phyloP scores from a whole-genome alignment of 2,113 vertebrate genomes.

The Nothobranchius kuhntae region DNA sequence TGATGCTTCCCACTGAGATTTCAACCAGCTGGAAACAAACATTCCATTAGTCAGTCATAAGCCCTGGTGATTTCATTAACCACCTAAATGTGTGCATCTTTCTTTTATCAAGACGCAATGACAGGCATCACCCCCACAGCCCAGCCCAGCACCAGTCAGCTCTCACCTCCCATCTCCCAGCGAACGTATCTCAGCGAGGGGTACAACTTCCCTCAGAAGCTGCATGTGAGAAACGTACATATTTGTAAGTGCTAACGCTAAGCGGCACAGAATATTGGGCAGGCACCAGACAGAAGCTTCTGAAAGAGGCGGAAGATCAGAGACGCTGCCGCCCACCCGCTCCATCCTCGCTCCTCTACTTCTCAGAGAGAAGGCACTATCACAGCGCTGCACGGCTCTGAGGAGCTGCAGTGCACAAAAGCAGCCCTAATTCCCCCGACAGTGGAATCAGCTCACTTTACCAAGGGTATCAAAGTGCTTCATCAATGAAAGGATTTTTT shows the following conservation, averaged over 20 bases:
- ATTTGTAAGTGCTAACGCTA: slow-evolving; percentile 74
- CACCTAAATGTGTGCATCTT: slow-evolving; percentile 25
- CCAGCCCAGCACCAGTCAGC: slow-evolving; percentile 60
- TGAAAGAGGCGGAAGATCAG: slow-evolving; percentile 69
- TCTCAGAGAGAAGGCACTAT: slow-evolving; percentile 53
- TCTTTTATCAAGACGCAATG: slow-evolving; percentile 31
- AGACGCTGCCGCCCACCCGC: slow-evolving; percentile 48
- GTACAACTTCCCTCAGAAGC: slow-evolving; percentile 52
- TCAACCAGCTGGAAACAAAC: slow-evolving; percentile 56
- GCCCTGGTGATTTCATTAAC: slow-evolving; percentile 49
- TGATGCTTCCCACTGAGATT: slow-evolving; percentile 51
- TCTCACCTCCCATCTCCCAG: slow-evolving; percentile 60
- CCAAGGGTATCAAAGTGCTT: slow-evolving; percentile 65
- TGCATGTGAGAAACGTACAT: slow-evolving; percentile 73
- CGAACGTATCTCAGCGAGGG: slow-evolving; percentile 46
- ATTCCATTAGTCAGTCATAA: slow-evolving; percentile 49
- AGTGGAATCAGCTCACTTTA: slow-evolving; percentile 51
- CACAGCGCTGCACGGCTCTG: slow-evolving; percentile 41
- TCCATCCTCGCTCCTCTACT: slow-evolving; percentile 46
- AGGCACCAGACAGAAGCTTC: slow-evolving; percentile 77
- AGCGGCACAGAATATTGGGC: slow-evolving; percentile 60
- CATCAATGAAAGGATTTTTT: slow-evolving; percentile 54
- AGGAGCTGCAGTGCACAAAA: slow-evolving; percentile 48
- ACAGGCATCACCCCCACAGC: slow-evolving; percentile 46
- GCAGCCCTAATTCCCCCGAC: slow-evolving; percentile 53